These are phyloP conservation scores for Blastobasis adustella DNA, from an alignment of 2,888 invertebrate genomes.

Conservation along the genomic window DNA sequence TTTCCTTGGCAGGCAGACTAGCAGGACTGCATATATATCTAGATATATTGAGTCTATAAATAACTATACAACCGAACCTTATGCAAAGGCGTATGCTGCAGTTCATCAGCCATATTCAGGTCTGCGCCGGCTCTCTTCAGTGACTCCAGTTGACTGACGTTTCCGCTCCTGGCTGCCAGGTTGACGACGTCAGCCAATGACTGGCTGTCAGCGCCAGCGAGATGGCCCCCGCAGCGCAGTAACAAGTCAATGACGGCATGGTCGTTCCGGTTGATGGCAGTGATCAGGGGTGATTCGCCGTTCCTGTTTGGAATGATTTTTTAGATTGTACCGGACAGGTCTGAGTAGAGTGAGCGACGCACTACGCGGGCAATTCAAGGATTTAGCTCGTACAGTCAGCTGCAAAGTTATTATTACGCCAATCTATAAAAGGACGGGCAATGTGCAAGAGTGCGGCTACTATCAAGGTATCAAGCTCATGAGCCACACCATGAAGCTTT, in stretches of 20 bases:
- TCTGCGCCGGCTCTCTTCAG: conserved; percentile 81
- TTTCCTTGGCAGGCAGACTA: too few species aligned
- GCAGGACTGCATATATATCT: too few species aligned
- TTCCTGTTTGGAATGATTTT: conserved; percentile 37
- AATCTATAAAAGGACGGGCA: too few species aligned
- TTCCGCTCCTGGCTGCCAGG: conserved; percentile 77
- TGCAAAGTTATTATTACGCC: too few species aligned
- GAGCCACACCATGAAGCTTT: too few species aligned
- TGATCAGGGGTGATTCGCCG: conserved; percentile 81
- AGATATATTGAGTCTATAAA: too few species aligned
- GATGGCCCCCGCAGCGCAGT: conserved; percentile 83
- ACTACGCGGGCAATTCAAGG: too few species aligned
- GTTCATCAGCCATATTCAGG: conserved; percentile 75
- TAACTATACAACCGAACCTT: conserved; percentile 43
- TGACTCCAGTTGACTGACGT: conserved; percentile 73
- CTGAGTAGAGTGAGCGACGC: too few species aligned
- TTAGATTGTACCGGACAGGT: neutral
- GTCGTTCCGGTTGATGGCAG: conserved; percentile 79
- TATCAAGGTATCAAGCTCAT: too few species aligned
- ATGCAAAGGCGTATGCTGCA: conserved; percentile 81
- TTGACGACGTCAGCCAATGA: conserved; percentile 81
- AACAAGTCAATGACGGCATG: conserved; percentile 79
- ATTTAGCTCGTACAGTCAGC: too few species aligned
- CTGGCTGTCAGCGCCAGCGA: conserved; percentile 73
- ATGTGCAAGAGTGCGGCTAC: too few species aligned